Evolutionary conservation across 2,888 invertebrate species (phyloP).

Genomic region (Volucella bombylans): DNA sequence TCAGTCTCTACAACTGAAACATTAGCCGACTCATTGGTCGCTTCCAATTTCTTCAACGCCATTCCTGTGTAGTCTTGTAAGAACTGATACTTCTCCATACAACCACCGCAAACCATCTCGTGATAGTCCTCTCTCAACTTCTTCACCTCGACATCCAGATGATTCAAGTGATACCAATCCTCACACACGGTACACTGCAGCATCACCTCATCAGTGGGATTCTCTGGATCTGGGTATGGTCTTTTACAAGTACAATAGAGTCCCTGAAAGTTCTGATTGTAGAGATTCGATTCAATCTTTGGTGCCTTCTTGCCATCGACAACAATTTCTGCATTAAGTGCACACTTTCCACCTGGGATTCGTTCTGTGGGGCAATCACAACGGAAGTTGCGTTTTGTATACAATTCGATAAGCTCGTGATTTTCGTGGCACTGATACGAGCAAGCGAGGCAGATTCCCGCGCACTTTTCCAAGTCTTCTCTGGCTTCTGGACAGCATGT

Average conservation of each 20-base stretch:
- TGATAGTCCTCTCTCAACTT: slow-evolving; percentile 85
- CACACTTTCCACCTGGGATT: slow-evolving; percentile 82
- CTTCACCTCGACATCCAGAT: slow-evolving; percentile 86
- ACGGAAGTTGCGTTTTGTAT: slow-evolving; percentile 96
- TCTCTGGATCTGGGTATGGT: slow-evolving; percentile 97
- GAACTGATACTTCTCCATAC: slow-evolving; percentile 90
- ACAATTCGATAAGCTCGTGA: slow-evolving; percentile 96
- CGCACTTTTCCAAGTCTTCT: slow-evolving; percentile 85
- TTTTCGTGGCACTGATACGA: slow-evolving; percentile 97
- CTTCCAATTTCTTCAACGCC: slow-evolving; percentile 76
- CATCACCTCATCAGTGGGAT: slow-evolving; percentile 93
- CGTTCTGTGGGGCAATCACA: slow-evolving; percentile 90
- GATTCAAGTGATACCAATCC: slow-evolving; percentile 97
- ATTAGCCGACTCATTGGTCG: slow-evolving; percentile 75
- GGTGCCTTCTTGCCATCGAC: slow-evolving; percentile 79
- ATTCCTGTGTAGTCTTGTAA: slow-evolving; percentile 87
- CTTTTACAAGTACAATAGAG: slow-evolving; percentile 94
- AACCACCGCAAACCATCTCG: slow-evolving; percentile 92
- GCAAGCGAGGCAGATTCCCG: slow-evolving; percentile 97
- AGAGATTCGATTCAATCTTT: slow-evolving; percentile 88
- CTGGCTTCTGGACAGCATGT: slow-evolving; percentile 91
- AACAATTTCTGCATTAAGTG: slow-evolving; percentile 75
- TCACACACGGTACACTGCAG: slow-evolving; percentile 98
- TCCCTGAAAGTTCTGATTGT: slow-evolving; percentile 97
- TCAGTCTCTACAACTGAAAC: slow-evolving; percentile 76